A percentile compares a stretch with the other conserved stretches of the same genome.
Evolutionary conservation across 35 echinoderm and acorn worm genomes (phyloP).

Genomic region (Heliocidaris erythrogramma): DNA sequence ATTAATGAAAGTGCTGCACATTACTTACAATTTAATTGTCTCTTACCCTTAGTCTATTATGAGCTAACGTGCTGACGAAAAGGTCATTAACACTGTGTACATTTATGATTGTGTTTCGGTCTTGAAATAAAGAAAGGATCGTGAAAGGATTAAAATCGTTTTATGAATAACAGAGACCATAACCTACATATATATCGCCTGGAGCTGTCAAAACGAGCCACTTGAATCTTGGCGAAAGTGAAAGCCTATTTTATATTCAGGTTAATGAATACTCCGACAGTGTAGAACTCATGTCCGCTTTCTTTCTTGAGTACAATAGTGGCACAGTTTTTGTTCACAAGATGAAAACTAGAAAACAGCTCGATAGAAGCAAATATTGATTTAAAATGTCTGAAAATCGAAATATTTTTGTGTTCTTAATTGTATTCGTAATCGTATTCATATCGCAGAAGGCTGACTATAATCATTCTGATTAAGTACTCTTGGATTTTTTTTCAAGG

Average conservation of each 20-base stretch:
- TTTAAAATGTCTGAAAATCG: no score
- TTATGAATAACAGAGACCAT: background rate
- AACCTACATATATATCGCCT: background rate
- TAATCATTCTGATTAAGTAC: no score
- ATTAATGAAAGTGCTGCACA: background rate
- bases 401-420: no score
- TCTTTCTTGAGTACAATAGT: background rate
- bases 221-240: background rate
- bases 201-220: background rate
- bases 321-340: background rate
- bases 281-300: background rate
- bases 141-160: background rate
- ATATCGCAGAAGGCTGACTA: background rate
- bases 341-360: background rate
- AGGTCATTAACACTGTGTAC: background rate
- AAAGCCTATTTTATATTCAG: background rate
- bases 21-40: background rate
- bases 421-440: no score
- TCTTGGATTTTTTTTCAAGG: no score
- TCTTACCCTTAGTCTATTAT: background rate
- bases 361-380: no score
- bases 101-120: background rate
- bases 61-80: background rate
- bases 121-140: background rate
- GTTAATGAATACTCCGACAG: background rate